A percentile compares a stretch with the other conserved stretches of the same genome.
These are phyloP conservation scores for Microcebus ravelobensis DNA, from an alignment of 2,113 vertebrate species.

Conservation along the genomic window DNA sequence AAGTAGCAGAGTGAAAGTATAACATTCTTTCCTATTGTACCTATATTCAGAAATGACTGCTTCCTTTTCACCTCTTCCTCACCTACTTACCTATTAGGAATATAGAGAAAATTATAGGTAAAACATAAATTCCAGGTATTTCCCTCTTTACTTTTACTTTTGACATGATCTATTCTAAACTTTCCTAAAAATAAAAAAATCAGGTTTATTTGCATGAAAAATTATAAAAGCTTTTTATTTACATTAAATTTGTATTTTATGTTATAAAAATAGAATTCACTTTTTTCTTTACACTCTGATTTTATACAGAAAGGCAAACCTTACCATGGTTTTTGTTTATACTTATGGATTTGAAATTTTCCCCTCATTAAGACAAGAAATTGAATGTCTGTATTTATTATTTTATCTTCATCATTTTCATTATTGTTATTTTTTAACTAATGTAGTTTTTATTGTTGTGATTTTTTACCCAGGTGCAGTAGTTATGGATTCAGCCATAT, in stretches of 20 bases:
- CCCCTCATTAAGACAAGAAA: background rate
- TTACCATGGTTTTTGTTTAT: background rate
- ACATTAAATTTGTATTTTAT: conserved; percentile 5
- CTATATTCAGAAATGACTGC: background rate
- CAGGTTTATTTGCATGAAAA: background rate
- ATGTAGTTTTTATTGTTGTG: background rate
- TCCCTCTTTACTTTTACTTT: background rate
- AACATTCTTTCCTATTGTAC: background rate
- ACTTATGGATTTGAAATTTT: background rate
- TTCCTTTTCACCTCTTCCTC: background rate
- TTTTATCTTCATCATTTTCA: background rate
- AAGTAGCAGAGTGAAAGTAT: background rate
- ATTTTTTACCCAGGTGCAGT: background rate
- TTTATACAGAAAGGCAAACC: background rate
- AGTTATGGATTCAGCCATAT: conserved; percentile 18
- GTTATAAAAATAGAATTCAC: background rate
- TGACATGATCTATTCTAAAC: background rate
- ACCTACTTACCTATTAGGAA: background rate
- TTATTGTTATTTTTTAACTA: background rate
- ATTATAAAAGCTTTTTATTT: background rate
- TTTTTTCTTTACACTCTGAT: background rate
- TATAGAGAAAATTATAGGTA: background rate
- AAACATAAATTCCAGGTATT: background rate
- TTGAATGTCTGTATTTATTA: background rate
- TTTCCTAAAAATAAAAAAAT: background rate